Base-by-base conservation (phyloP, 2,888 invertebrate species). In the Lysandra bellargus region DNA sequence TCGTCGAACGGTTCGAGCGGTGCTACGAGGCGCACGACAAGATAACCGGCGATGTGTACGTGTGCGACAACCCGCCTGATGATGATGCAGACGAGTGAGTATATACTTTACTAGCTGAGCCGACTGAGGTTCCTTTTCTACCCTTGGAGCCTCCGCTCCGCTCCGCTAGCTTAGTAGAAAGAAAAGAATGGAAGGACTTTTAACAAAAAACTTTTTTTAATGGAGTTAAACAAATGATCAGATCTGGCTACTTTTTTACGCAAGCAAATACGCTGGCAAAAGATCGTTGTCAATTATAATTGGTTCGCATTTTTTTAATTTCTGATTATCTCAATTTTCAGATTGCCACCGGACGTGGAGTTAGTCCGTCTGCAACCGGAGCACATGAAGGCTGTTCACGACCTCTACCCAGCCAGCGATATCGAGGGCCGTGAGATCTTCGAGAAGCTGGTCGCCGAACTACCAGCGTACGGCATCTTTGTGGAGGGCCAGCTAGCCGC, bases 391-490 rank as follows among this genome's bases (percentile, higher is more conserved):
- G 96, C 96, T 83, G 98, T 98, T 85, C 97, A 98, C 95, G 97
- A 97, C 87, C 92, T 98, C 85, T 98, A 98, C 95, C 98, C 98
- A 82, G 98, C 98, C 85, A 97, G 97, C 90, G 97, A 98, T 90
- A 97, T 98, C 95, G 98, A 98, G 90, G 97, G 97, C 87, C 96
- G 97, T 83, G 97, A 97, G 89, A 95, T 98, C 79, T 98, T 98
- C 90, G 96, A 97, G 87, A 96, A 96, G 90, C 95, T 98, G 81
- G 97, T 98, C 81, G 95, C 96, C 80, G 96, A 96, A 86, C 95
- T 98, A 83, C 97, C 98, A 12, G 98, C 97, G 30, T 97, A 97
- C 88, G 98, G 98, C 61, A 96, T 98, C 82, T 98, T 98, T 90
- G 96, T 95, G 86, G 95, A 95, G 79, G 97, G 97, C 78, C 96